Evolutionary conservation across 2,113 vertebrate species (phyloP), one percentile per base, ranked within the genome.

Genomic region (Morone saxatilis): DNA sequence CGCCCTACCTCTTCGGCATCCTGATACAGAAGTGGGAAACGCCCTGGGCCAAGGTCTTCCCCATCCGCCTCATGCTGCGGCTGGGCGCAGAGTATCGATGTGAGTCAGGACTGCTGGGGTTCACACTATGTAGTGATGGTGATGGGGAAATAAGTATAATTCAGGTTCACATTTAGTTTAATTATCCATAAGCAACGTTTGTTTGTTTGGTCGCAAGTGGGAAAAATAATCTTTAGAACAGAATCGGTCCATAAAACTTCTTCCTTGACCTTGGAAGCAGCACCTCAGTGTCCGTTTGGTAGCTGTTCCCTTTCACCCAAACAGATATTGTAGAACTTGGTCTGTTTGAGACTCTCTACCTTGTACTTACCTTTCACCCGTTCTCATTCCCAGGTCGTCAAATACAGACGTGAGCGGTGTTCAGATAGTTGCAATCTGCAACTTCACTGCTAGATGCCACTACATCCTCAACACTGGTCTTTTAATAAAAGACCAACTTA

Each of bases 21-120:
- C 97, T 99, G 78, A 96, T 99, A 88, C 98, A 99, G 95, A 99
- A 99, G 92, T 99, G 98, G 98, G 98, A 99, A 94, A 99, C 98
- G 51, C 98, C 98, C 67, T 99, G 98, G 98, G 98, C 98, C 88
- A 99, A 99, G 82, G 97, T 99, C 71, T 99, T 99, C 94, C 98
- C 98, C 80, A 98, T 99, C 69, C 96, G 98, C 72, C 96, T 99
- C 31, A 98, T 99, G 98, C 88, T 99, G 91, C 96, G 98, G 50
- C 96, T 99, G 40, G 98, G 98, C 66, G 98, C 98, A 9, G 98
- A 99, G 90, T 99, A 99, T 94, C 93, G 98, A 94, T 96, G 98
- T 99, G 93, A 99, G 98, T 96, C 8, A 5, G 41, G 17, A 38
- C n/a, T 0, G 9, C 19, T 20, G 11, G n/a, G n/a, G 11, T 40